A percentile compares a stretch with the other conserved stretches of the same genome.
Evolutionary conservation across 2,888 invertebrate species (phyloP).

Genomic region (Drosophila acutilabella): DNA sequence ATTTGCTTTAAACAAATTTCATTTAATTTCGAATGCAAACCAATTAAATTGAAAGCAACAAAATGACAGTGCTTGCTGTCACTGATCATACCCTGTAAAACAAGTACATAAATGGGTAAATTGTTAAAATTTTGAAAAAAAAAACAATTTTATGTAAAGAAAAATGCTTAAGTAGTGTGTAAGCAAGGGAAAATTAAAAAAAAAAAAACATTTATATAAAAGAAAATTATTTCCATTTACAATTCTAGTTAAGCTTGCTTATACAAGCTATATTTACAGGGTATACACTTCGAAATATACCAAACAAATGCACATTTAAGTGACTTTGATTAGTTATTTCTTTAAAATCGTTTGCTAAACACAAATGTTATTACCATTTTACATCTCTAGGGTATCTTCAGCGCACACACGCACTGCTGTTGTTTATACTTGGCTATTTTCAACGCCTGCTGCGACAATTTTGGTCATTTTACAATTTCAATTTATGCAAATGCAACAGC

Average conservation of each 20-base stretch:
- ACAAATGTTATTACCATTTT: neutral
- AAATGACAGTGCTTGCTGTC: slow-evolving; percentile 36
- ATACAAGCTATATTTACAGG: too few species aligned
- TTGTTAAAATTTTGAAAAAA: too few species aligned
- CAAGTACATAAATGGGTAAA: too few species aligned
- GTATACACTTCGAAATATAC: too few species aligned
- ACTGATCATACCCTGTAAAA: slow-evolving; percentile 36
- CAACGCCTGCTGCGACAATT: slow-evolving; percentile 33
- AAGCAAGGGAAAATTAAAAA: too few species aligned
- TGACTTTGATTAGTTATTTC: neutral
- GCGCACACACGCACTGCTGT: too few species aligned
- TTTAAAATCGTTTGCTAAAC: neutral
- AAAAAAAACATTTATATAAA: too few species aligned
- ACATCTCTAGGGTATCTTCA: slow-evolving; percentile 1
- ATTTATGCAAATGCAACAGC: slow-evolving; percentile 76
- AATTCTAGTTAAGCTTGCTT: too few species aligned
- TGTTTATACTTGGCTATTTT: slow-evolving; percentile 6
- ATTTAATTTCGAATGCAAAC: slow-evolving; percentile 58
- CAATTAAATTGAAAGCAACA: slow-evolving; percentile 63
- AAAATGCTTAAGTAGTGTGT: too few species aligned
- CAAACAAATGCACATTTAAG: neutral
- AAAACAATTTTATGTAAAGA: too few species aligned
- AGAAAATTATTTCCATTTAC: too few species aligned
- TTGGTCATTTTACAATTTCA: slow-evolving; percentile 51
- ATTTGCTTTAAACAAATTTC: slow-evolving; percentile 24